A percentile compares a stretch with the other conserved stretches of the same genome.
Evolutionary conservation across 1,140 invertebrate genomes (phyloP).

Genomic region (Mylabris phalerata): DNA sequence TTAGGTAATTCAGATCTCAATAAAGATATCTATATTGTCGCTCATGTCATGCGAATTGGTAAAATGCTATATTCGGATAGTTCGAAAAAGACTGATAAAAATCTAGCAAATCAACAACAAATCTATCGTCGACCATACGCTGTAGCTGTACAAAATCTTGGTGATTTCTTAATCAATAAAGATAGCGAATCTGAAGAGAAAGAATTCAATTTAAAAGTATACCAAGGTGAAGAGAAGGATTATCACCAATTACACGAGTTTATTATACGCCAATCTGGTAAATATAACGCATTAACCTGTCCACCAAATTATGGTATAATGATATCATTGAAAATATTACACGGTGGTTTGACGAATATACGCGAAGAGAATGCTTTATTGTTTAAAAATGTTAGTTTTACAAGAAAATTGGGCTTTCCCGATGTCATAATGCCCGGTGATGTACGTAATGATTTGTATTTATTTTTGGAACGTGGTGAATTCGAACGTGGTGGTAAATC

Average conservation of each 20-base stretch:
- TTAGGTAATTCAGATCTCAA: slow-evolving; percentile 74
- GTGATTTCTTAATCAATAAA: slow-evolving; percentile 53
- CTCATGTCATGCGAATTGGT: slow-evolving; percentile 82
- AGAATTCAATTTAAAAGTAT: slow-evolving; percentile 61
- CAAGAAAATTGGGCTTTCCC: slow-evolving; percentile 85
- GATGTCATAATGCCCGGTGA: slow-evolving; percentile 95
- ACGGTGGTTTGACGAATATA: slow-evolving; percentile 66
- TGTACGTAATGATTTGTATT: slow-evolving; percentile 91
- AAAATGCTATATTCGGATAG: slow-evolving; percentile 78
- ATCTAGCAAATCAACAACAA: slow-evolving; percentile 43
- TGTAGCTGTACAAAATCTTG: slow-evolving; percentile 67
- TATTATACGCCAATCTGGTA: slow-evolving; percentile 73
- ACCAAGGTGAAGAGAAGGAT: slow-evolving; percentile 84
- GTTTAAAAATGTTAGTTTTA: slow-evolving; percentile 77
- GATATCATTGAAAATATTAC: slow-evolving; percentile 64
- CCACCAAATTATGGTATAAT: slow-evolving; percentile 69
- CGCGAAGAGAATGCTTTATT: slow-evolving; percentile 69
- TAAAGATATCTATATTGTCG: slow-evolving; percentile 77
- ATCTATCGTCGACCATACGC: slow-evolving; percentile 72
- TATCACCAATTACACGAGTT: slow-evolving; percentile 84
- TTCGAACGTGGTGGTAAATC: slow-evolving; percentile 94
- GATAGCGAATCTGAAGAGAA: slow-evolving; percentile 58
- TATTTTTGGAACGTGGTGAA: slow-evolving; percentile 78
- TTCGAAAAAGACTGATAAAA: slow-evolving; percentile 55
- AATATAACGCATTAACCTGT: slow-evolving; percentile 68